Percentiles rank a stretch among this genome's conserved stretches.
Conservation (phyloP, 2,797 vertebrate genomes). For the Acanthurus lineatus region DNA sequence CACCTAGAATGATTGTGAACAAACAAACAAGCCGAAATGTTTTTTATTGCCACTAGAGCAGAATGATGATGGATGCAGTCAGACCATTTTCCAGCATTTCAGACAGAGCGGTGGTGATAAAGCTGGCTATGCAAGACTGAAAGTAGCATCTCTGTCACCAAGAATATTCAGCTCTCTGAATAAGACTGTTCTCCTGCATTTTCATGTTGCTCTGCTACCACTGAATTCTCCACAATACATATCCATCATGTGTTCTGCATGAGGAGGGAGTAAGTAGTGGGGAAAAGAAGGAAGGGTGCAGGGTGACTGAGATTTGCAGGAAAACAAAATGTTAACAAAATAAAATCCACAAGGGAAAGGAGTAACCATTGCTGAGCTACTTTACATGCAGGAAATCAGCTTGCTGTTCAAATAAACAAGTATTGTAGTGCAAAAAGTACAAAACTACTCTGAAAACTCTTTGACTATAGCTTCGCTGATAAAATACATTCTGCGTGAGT, state of each 20-base stretch:
- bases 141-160: not conserved
- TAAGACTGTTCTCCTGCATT: not conserved
- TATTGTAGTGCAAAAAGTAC: slow-evolving; percentile 7
- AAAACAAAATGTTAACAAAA: slow-evolving; percentile 13
- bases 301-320: slow-evolving; percentile 1
- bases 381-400: slow-evolving; percentile 3
- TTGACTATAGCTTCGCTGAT: not conserved
- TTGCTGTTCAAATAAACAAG: slow-evolving; percentile 34
- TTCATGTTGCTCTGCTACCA: not conserved
- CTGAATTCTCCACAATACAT: not conserved
- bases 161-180: not conserved
- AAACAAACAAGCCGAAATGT: no score
- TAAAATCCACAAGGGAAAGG: slow-evolving; percentile 13
- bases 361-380: not conserved
- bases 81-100: no score
- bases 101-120: no score
- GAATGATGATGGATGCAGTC: no score
- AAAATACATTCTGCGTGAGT: slow-evolving; percentile 4
- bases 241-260: not conserved
- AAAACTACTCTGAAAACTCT: slow-evolving; percentile 11
- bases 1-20: no score
- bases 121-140: no score
- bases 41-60: no score
- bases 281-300: not conserved
- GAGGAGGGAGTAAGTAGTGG: not conserved